A percentile compares a stretch with the other conserved stretches of the same genome.
Evolutionary conservation across 2,113 vertebrate genomes (phyloP).

Genomic region (Crocuta crocuta): DNA sequence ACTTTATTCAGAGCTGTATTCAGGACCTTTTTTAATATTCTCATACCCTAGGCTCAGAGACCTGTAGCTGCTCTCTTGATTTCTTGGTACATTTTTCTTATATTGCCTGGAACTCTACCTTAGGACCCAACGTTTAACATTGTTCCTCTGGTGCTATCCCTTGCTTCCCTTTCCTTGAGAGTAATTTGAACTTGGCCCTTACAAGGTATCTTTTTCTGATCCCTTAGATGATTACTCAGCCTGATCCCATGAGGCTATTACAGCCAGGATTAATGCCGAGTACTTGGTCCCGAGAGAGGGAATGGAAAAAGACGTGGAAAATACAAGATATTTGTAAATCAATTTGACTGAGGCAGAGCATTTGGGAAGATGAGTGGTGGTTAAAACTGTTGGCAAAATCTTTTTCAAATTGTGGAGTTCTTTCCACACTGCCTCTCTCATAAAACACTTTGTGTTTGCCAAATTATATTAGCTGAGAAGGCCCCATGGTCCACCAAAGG

Average conservation of each 20-base stretch:
- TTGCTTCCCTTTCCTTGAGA: neutral
- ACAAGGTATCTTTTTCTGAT: neutral
- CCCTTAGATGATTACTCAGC: neutral
- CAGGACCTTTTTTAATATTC: neutral
- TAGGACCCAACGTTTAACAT: neutral
- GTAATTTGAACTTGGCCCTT: neutral
- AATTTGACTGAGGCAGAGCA: constrained; percentile 11
- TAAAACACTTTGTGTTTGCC: constrained; percentile 45
- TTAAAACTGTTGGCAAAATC: constrained; percentile 58
- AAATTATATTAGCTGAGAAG: constrained; percentile 63
- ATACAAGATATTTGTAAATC: constrained; percentile 49
- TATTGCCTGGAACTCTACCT: neutral
- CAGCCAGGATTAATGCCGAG: neutral
- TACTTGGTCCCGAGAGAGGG: neutral
- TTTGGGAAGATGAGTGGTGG: neutral
- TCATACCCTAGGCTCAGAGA: neutral
- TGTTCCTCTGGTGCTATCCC: neutral
- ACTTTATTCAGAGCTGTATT: neutral
- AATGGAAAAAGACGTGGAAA: constrained; percentile 53
- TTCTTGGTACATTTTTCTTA: neutral
- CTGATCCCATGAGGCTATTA: neutral
- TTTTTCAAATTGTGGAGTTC: constrained; percentile 56
- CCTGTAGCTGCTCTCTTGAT: neutral
- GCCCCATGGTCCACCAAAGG: neutral
- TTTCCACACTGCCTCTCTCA: constrained; percentile 55